Conservation (phyloP, 1,140 invertebrate species). For the Drosophila nasuta region DNA sequence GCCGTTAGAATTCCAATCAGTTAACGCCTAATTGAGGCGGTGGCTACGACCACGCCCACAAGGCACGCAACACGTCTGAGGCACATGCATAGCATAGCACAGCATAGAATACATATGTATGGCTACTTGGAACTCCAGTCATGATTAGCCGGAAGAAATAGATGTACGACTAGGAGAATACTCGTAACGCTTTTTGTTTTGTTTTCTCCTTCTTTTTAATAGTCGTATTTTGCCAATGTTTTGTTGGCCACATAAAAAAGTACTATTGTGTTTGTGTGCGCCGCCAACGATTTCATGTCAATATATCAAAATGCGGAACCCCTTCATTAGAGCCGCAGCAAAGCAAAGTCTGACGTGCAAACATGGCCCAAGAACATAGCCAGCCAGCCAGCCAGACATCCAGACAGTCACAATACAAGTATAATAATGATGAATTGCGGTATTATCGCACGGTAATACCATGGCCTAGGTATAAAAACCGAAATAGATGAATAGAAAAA, state of each 20-base stretch:
- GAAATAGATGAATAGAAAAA: slow-evolving; percentile 2
- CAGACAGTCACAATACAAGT: slow-evolving; percentile 42
- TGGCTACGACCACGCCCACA: slow-evolving; percentile 51
- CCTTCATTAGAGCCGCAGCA: slow-evolving; percentile 67
- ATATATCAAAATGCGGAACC: slow-evolving; percentile 79
- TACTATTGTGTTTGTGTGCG: slow-evolving; percentile 6
- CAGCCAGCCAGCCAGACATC: slow-evolving; percentile 24
- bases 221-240: slow-evolving; percentile 5
- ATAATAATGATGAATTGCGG: slow-evolving; percentile 82
- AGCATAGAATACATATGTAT: background rate
- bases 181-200: slow-evolving; percentile 42
- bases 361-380: slow-evolving; percentile 36
- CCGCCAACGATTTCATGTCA: slow-evolving; percentile 62
- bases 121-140: slow-evolving; percentile 47
- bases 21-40: slow-evolving; percentile 75
- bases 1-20: slow-evolving; percentile 72
- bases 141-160: slow-evolving; percentile 53
- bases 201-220: slow-evolving; percentile 40
- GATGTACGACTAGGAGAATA: slow-evolving; percentile 22
- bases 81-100: slow-evolving; percentile 1
- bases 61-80: slow-evolving; percentile 46
- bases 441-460: slow-evolving; percentile 76
- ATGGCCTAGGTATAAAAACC: slow-evolving; percentile 30
- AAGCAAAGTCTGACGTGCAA: slow-evolving; percentile 25
- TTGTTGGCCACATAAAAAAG: background rate